Evolutionary conservation across 2,888 invertebrate genomes (phyloP).

Genomic region (Heterodera filipjevi): DNA sequence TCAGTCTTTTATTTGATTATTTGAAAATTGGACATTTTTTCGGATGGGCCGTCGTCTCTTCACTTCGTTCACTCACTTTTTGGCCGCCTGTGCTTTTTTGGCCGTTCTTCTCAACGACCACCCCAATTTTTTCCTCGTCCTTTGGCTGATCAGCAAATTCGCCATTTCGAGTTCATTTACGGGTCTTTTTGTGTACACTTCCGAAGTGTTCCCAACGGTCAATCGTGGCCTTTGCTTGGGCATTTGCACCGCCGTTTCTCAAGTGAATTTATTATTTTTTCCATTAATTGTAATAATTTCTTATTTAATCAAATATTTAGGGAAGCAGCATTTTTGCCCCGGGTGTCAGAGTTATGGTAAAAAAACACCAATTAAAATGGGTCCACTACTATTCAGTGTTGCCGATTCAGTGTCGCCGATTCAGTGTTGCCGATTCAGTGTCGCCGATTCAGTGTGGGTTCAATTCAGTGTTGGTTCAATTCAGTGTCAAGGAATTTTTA

Average conservation of each 20-base stretch:
- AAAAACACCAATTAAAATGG: neutral
- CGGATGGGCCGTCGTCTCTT: constrained; percentile 36
- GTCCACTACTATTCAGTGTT: no score
- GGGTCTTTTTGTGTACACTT: constrained; percentile 55
- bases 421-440: no score
- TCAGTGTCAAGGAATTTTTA: no score
- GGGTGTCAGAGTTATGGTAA: neutral
- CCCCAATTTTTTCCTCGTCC: constrained; percentile 32
- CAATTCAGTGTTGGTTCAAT: no score
- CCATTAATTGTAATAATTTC: neutral
- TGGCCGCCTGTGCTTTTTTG: constrained; percentile 36
- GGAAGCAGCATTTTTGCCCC: constrained; percentile 1
- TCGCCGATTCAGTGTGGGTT: no score
- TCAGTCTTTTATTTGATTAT: neutral
- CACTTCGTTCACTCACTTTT: constrained; percentile 35
- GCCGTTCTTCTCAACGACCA: constrained; percentile 29
- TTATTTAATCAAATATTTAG: neutral
- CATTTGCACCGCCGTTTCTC: constrained; percentile 22
- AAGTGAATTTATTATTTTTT: neutral
- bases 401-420: no score
- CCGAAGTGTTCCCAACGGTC: constrained; percentile 50
- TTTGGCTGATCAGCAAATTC: constrained; percentile 59
- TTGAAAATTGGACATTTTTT: neutral
- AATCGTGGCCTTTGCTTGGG: constrained; percentile 35
- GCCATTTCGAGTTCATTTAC: constrained; percentile 53